A percentile compares a stretch with the other conserved stretches of the same genome.
Evolutionary conservation across 1,140 invertebrate genomes (phyloP).

Genomic region (Pachypsylla venusta): DNA sequence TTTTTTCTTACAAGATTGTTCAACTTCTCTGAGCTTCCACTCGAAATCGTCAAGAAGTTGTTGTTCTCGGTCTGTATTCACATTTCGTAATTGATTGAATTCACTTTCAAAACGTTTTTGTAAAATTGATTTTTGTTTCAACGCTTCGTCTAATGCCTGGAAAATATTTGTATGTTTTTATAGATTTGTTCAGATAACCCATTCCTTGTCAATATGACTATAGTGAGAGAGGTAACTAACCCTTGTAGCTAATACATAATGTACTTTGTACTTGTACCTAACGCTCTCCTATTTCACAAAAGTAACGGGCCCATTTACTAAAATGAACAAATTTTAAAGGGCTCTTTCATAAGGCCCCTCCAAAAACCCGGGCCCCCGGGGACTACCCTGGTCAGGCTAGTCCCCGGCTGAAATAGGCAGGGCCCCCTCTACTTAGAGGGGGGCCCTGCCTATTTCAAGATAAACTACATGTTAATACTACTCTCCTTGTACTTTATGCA

Average conservation of each 20-base stretch:
- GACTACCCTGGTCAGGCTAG: no score
- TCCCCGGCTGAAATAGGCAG: no score
- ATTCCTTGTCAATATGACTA: not conserved
- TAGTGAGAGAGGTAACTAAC: not conserved
- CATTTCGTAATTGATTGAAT: constrained; percentile 41
- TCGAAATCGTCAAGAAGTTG: constrained; percentile 49
- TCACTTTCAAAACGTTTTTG: constrained; percentile 44
- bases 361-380: no score
- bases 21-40: constrained; percentile 49
- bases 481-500: no score
- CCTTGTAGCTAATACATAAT: not conserved
- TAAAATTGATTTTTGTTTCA: constrained; percentile 39
- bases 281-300: no score
- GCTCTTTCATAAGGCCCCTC: no score
- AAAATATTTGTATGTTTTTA: constrained; percentile 11
- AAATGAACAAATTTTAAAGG: no score
- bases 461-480: no score
- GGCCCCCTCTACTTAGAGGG: no score
- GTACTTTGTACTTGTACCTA: not conserved
- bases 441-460: no score
- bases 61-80: constrained; percentile 40
- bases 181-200: constrained; percentile 3
- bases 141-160: constrained; percentile 39
- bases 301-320: no score
- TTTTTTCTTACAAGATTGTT: constrained; percentile 42